These are phyloP conservation scores for Molanna angustata DNA, from an alignment of 2,888 invertebrate genomes.

Conservation along the genomic window DNA sequence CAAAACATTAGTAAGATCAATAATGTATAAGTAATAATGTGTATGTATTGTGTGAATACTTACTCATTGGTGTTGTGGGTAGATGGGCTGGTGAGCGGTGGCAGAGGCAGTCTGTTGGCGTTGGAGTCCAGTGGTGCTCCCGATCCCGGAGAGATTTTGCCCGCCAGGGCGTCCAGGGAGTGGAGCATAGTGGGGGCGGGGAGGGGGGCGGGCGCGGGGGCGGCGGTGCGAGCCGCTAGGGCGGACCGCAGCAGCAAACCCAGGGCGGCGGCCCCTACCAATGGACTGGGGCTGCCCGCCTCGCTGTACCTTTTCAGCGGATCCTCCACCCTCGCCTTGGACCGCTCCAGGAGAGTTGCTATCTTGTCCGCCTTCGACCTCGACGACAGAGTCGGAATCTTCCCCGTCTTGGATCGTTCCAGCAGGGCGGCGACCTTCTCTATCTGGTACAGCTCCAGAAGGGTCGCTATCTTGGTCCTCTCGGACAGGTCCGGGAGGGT, in stretches of 20 bases:
- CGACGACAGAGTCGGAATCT: no score
- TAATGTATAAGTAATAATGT: no score
- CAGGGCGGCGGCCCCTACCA: conserved; percentile 44
- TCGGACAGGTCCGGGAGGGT: not conserved
- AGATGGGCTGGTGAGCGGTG: conserved; percentile 1
- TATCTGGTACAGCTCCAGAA: not conserved
- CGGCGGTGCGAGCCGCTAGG: conserved; percentile 23
- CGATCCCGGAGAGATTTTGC: conserved; percentile 83
- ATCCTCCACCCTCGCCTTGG: conserved; percentile 19
- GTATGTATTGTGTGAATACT: conserved; percentile 1
- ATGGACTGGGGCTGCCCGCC: conserved; percentile 22
- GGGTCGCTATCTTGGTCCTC: not conserved
- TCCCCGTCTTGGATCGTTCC: conserved; percentile 9
- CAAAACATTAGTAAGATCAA: no score
- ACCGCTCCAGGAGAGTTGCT: conserved; percentile 4
- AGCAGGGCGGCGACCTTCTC: no score
- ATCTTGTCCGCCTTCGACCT: conserved; percentile 2
- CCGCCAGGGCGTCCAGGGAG: conserved; percentile 84
- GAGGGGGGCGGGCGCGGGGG: conserved; percentile 35
- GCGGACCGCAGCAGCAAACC: conserved; percentile 43
- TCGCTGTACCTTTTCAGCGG: conserved; percentile 22
- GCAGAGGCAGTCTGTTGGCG: conserved; percentile 57
- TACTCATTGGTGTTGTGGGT: not conserved
- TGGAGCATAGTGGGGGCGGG: conserved; percentile 69
- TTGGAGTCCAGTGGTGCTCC: conserved; percentile 59